Evolutionary conservation across 2,113 vertebrate genomes (phyloP).

Genomic region (Laticauda laticaudata): DNA sequence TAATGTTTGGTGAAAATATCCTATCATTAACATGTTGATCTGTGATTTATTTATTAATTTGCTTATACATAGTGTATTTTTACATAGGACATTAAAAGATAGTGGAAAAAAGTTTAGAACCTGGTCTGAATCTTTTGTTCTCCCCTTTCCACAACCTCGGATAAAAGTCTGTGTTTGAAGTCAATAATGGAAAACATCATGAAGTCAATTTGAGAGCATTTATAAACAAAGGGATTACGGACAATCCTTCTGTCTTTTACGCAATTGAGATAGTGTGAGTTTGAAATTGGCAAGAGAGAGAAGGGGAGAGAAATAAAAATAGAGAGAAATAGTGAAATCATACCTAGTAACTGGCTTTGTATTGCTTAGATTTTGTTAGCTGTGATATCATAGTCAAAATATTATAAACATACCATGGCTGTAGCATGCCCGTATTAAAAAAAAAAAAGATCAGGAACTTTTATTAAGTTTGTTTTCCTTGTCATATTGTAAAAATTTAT

Average conservation of each 20-base stretch:
- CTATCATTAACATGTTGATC: neutral
- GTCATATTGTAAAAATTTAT: conserved; percentile 96
- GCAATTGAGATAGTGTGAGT: conserved; percentile 47
- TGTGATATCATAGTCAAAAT: conserved; percentile 85
- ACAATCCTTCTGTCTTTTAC: neutral
- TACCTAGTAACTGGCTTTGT: conserved; percentile 72
- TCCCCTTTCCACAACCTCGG: neutral
- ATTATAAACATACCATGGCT: conserved; percentile 82
- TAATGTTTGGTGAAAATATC: neutral
- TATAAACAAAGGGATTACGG: neutral
- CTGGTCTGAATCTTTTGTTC: neutral
- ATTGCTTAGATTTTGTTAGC: conserved; percentile 74
- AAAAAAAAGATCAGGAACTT: conserved; percentile 79
- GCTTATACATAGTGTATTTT: neutral
- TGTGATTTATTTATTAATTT: neutral
- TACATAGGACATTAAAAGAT: neutral
- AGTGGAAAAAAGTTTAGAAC: neutral
- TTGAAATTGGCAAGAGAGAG: conserved; percentile 50
- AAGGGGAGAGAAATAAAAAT: neutral
- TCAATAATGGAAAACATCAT: neutral
- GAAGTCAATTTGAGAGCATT: neutral
- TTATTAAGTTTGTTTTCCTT: conserved; percentile 87
- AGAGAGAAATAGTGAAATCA: conserved; percentile 70
- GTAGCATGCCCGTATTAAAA: conserved; percentile 76
- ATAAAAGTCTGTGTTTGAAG: neutral